A percentile compares a stretch with the other conserved stretches of the same genome.
Conservation (phyloP, 35 echinoderm and acorn worm genomes). For the Ophiothrix spiculata region DNA sequence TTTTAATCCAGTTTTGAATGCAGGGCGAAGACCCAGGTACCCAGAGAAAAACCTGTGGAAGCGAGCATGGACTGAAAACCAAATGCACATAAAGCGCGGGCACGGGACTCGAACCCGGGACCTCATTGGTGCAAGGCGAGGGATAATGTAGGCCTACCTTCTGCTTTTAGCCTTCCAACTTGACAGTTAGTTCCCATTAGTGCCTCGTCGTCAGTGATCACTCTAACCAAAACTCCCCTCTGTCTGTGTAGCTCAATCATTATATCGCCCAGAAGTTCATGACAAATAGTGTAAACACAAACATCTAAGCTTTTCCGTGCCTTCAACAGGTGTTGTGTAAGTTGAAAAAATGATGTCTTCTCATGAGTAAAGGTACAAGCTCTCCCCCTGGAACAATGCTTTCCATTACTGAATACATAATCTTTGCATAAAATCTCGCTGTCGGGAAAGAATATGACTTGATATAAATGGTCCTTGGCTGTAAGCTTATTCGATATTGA, state of each 20-base stretch:
- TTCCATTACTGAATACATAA: constrained; percentile 41
- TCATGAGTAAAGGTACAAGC: constrained; percentile 66
- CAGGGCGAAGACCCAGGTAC: too few relatives aligned
- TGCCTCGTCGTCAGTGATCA: constrained; percentile 83
- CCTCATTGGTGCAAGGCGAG: too few relatives aligned
- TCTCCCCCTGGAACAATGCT: constrained; percentile 5
- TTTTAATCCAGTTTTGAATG: too few relatives aligned
- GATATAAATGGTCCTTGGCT: constrained; percentile 27
- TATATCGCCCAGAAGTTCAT: constrained; percentile 44
- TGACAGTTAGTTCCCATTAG: constrained; percentile 46
- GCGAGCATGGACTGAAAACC: too few relatives aligned
- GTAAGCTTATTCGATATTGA: not conserved
- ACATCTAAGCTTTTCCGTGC: constrained; percentile 69
- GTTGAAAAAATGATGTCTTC: constrained; percentile 47
- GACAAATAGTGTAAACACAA: constrained; percentile 73
- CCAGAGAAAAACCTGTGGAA: too few relatives aligned
- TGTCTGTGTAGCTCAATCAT: constrained; percentile 55
- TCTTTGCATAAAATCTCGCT: constrained; percentile 33
- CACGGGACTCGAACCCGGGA: too few relatives aligned
- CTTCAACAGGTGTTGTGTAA: constrained; percentile 45
- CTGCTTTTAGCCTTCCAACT: constrained; percentile 47
- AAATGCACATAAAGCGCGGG: too few relatives aligned
- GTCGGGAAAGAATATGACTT: constrained; percentile 87
- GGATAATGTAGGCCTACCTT: constrained; percentile 56
- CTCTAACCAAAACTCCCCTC: constrained; percentile 59